Evolutionary conservation across 2,113 vertebrate species (phyloP).

Genomic region (Larimichthys crocea): DNA sequence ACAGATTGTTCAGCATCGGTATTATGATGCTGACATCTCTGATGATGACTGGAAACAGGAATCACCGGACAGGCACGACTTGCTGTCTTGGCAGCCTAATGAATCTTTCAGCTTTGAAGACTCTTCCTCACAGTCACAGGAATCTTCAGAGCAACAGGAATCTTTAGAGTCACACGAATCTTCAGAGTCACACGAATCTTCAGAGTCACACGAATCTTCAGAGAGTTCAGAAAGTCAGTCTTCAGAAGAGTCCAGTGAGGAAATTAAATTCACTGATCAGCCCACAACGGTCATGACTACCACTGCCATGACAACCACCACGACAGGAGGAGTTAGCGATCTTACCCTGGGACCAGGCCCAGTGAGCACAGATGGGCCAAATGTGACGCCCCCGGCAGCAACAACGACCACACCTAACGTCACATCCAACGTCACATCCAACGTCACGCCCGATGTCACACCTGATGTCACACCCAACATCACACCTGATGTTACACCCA

Average conservation of each 20-base stretch:
- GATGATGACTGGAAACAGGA: background rate
- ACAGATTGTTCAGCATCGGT: slow-evolving; percentile 10
- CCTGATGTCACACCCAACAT: background rate
- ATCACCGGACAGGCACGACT: background rate
- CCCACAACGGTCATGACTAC: slow-evolving; percentile 3
- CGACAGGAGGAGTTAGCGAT: background rate
- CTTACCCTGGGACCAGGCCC: background rate
- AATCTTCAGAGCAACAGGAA: slow-evolving; percentile 23
- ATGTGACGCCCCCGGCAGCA: background rate
- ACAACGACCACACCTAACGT: background rate
- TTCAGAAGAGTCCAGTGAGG: slow-evolving; percentile 36
- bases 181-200: slow-evolving; percentile 7
- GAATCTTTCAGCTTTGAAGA: background rate
- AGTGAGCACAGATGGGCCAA: background rate
- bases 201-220: slow-evolving; percentile 37
- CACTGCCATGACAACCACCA: background rate
- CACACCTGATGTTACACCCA: background rate
- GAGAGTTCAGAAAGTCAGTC: slow-evolving; percentile 21
- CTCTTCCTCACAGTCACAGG: slow-evolving; percentile 10
- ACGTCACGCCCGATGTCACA: background rate
- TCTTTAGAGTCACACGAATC: background rate
- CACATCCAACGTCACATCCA: background rate
- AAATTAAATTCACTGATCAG: background rate
- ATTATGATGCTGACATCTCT: slow-evolving; percentile 37
- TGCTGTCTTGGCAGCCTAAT: background rate